These are phyloP conservation scores for Myiotriccus ornatus DNA, from an alignment of 2,797 vertebrate genomes.

Conservation along the genomic window DNA sequence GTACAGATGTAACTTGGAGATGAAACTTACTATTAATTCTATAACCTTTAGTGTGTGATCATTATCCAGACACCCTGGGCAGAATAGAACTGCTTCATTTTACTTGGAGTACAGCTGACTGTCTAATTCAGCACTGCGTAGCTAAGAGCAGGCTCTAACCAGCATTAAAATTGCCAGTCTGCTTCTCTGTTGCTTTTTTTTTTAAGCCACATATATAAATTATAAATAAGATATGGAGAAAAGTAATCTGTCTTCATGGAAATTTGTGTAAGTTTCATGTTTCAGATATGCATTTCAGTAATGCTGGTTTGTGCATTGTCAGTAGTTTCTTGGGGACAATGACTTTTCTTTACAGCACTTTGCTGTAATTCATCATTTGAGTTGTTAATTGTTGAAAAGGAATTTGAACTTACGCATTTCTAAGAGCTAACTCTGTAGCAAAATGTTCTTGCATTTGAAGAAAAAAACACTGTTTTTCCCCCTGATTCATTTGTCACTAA, in stretches of 20 bases:
- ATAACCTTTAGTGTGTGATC: background rate
- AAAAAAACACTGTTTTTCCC: fast-evolving
- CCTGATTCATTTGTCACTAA: background rate
- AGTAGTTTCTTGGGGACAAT: background rate
- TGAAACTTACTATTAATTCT: background rate
- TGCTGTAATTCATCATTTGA: background rate
- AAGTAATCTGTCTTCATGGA: background rate
- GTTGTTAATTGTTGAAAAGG: background rate
- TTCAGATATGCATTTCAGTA: background rate
- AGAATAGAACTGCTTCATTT: background rate
- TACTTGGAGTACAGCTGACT: background rate
- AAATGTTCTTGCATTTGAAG: background rate
- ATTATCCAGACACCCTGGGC: background rate
- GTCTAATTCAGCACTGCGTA: background rate
- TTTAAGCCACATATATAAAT: background rate
- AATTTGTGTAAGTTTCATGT: background rate
- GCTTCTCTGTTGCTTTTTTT: background rate
- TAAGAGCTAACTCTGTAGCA: background rate
- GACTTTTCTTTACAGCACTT: background rate
- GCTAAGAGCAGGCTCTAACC: background rate
- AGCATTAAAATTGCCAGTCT: background rate
- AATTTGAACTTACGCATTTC: background rate
- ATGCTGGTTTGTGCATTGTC: background rate
- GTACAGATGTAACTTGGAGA: background rate
- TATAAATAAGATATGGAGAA: background rate